Evolutionary conservation across 2,888 invertebrate species (phyloP), one percentile per base, ranked within the genome.

Genomic region (Odontocerum albicorne): DNA sequence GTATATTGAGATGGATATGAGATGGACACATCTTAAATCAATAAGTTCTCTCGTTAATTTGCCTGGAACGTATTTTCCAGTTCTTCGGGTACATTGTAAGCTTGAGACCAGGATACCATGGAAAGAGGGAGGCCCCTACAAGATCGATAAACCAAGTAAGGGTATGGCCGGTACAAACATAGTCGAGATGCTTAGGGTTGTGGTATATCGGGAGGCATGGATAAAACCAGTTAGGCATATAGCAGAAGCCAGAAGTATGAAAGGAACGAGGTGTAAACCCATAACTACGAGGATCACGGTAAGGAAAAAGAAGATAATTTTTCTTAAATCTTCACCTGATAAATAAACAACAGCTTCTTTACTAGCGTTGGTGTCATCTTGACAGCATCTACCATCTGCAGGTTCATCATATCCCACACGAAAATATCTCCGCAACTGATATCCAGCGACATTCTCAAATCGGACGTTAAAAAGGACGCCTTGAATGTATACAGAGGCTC

Each of bases 391-490:
- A 61, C 59, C 8, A 66, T 39, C 19, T 62, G 65, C 3, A 65
- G 6, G 15, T 63, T 62, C 2, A 59, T 49, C 17, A 66, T 51
- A 59, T 70, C 69, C 47, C 64, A 66, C 6, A 70, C 43, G 7
- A 64, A 43, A 3, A 67, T 57, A 44, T 66, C 66, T 4, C 63
- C 63, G 3, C 63, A 31, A 3, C 55, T 38, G 2, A 63, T 53
- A 17, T 68, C 68, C 38, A 67, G 63, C 13, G 61, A 54, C 10
- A 67, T n/a, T 52, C 66, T 62, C 10, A 70, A 47, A 49, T 68
- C 69, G 1, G 60, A 39, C 16, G 65, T 43, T 42, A 66, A 40
- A 8, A 65, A 64, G 6, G 64, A 40, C 15, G 47, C 60, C 36
- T 63, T 63, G 1, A 66, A 66, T 38, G 32, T 15, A 7, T 22